Base-by-base conservation (phyloP, 2,888 invertebrate species). In the Spodoptera picta region DNA sequence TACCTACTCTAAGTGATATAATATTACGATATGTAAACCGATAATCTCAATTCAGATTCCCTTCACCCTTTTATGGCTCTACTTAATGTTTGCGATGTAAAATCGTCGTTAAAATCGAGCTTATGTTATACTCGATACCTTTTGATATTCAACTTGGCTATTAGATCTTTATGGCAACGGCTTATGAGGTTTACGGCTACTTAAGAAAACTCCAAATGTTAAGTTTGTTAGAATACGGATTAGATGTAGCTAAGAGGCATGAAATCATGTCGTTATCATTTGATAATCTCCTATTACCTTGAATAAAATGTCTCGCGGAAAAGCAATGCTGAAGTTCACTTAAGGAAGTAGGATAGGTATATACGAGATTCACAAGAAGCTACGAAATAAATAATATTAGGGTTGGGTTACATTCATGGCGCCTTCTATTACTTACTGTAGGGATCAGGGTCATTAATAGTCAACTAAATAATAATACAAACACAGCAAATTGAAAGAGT, bases 31-130 rank as follows among this genome's bases (percentile, higher is more conserved):
- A 79, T 87, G 83, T 85, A 85, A 85, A 87, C 82, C 83, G 87
- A 90, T 91, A 89, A 90, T 88, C 87, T 83, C 82, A 82, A 85
- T 87, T 83, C 82, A 87, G 87, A 87, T 83, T 86, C 86, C 86
- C 81, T 85, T 83, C 82, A 69, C 81, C 85, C 86, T 85, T 88
- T 91, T 90, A 92, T 85, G 79, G 83, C 71, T 78, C 70, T 81
- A 86, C 83, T 89, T 85, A 87, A 90, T 84, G 83, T 85, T 87
- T 67, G 84, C 84, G 80, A 79, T 83, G 82, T 86, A 85, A 90
- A 88, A 84, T 83, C 79, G 79, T 87, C 89, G 84, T 89, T 89
- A 87, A 87, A 85, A 84, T 86, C 77, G 77, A 76, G 77, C 82
- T 86, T 83, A 81, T 82, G 82, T 83, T 83, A 73, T 74, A 82